Percentiles rank a stretch among this genome's conserved stretches.
Evolutionary conservation across 64 coral and sea anemone species (phyloP).

Genomic region (Anthopleura sola): DNA sequence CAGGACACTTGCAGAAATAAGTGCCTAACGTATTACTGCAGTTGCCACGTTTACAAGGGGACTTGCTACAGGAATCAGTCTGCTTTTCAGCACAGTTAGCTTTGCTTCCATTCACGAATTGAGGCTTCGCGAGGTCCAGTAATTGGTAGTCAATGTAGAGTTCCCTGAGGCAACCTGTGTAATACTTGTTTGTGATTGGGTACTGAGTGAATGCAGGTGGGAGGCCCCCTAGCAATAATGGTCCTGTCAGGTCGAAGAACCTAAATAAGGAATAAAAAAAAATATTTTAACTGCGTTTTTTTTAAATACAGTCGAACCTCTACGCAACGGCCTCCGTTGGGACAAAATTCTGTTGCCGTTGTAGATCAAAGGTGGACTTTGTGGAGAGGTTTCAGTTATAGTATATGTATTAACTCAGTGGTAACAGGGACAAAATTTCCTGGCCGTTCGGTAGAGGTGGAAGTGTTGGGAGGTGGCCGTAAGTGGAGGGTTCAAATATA

Average conservation of each 20-base stretch:
- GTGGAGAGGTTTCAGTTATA: no score
- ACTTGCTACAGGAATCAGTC: slow-evolving; percentile 49
- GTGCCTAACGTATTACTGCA: slow-evolving; percentile 57
- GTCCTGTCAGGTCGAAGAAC: slow-evolving; percentile 80
- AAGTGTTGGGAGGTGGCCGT: no score
- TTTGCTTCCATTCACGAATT: slow-evolving; percentile 52
- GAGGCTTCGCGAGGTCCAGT: slow-evolving; percentile 64
- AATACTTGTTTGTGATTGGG: slow-evolving; percentile 50
- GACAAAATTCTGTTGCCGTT: no score
- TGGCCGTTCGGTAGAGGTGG: no score
- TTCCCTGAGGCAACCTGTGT: slow-evolving; percentile 80
- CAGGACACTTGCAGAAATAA: slow-evolving; percentile 48
- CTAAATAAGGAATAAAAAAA: slow-evolving; percentile 19
- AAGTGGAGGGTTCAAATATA: no score
- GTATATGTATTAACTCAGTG: no score
- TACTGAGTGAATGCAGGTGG: slow-evolving; percentile 26
- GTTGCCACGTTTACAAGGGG: slow-evolving; percentile 60
- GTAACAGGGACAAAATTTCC: no score
- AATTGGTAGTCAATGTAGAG: slow-evolving; percentile 68
- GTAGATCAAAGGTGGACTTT: no score
- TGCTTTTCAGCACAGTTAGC: slow-evolving; percentile 49
- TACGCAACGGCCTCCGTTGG: no score
- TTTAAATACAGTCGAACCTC: no score
- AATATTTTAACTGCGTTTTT: no score
- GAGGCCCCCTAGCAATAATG: slow-evolving; percentile 75